Conservation (phyloP, 2,113 vertebrate genomes). For the Numida meleagris region DNA sequence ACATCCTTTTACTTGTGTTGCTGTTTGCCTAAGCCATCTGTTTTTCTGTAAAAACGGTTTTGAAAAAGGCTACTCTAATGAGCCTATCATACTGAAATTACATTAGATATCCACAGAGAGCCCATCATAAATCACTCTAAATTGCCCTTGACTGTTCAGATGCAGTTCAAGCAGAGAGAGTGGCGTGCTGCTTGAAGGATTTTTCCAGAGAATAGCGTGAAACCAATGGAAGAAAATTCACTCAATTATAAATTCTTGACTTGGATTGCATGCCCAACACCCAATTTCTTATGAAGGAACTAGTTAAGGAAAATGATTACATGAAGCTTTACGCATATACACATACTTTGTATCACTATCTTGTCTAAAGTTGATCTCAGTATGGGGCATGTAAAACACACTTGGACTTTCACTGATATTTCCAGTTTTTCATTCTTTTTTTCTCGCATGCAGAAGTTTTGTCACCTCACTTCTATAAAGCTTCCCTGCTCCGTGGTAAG, state of each 20-base stretch:
- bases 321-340: background rate
- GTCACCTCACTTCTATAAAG: background rate
- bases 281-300: background rate
- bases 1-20: background rate
- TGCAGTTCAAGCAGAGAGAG: background rate
- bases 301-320: background rate
- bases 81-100: background rate
- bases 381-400: background rate
- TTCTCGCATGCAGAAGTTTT: background rate
- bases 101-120: constrained; percentile 22
- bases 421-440: background rate
- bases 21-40: constrained; percentile 26
- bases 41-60: background rate
- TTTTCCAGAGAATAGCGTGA: background rate
- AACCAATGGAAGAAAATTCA: background rate
- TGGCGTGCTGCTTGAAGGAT: background rate
- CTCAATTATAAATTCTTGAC: background rate
- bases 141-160: background rate
- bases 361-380: background rate
- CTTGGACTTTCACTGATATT: background rate
- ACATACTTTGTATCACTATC: background rate
- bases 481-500: background rate
- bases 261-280: background rate
- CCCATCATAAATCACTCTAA: background rate
- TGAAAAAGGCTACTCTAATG: constrained; percentile 1